phyloP scores from a whole-genome alignment of 1,140 invertebrate species.

The Alviniconcha marisindica region DNA sequence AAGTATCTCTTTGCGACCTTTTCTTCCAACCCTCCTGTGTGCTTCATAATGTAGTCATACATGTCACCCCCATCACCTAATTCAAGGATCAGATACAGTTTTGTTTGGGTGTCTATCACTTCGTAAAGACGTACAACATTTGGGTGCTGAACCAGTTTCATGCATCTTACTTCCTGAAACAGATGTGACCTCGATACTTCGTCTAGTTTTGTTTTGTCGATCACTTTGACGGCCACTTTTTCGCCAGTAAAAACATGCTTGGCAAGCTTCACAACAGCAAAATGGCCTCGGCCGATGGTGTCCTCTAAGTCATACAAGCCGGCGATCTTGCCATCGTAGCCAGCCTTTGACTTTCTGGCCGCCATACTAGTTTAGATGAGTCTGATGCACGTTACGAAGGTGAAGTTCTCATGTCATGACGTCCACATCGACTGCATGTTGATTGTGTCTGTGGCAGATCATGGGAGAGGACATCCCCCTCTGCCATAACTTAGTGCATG shows the following conservation, averaged over 20 bases:
- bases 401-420: slow-evolving; percentile 26
- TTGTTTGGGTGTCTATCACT: slow-evolving; percentile 95
- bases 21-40: slow-evolving; percentile 84
- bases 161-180: slow-evolving; percentile 96
- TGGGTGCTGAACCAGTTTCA: slow-evolving; percentile 99
- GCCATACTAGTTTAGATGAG: slow-evolving; percentile 43
- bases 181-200: slow-evolving; percentile 97
- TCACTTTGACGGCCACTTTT: slow-evolving; percentile 92
- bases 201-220: slow-evolving; percentile 98
- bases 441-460: neutral
- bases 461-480: slow-evolving; percentile 36
- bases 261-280: slow-evolving; percentile 99
- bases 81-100: slow-evolving; percentile 90
- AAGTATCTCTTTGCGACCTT: slow-evolving; percentile 93
- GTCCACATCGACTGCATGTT: slow-evolving; percentile 6
- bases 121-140: slow-evolving; percentile 99
- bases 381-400: neutral
- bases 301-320: slow-evolving; percentile 97
- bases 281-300: slow-evolving; percentile 90
- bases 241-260: slow-evolving; percentile 99
- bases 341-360: slow-evolving; percentile 58
- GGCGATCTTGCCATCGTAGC: slow-evolving; percentile 91
- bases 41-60: slow-evolving; percentile 99
- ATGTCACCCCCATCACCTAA: slow-evolving; percentile 99
- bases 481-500: slow-evolving; percentile 45